Evolutionary conservation across 1,140 invertebrate genomes (phyloP), one percentile per base, ranked within the genome.

Genomic region (Meloidogyne hapla): DNA sequence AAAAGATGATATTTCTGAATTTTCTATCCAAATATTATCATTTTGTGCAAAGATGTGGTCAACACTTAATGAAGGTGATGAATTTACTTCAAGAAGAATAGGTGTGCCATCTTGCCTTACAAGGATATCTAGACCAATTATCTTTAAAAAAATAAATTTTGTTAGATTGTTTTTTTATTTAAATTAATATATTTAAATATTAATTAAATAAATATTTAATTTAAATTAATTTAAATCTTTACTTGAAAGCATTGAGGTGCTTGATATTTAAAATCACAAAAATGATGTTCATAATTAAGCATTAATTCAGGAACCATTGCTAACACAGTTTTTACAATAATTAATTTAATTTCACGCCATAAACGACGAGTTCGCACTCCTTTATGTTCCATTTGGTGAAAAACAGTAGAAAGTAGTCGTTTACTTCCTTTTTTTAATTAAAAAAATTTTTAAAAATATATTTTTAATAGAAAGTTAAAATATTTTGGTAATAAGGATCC

Each of bases 281-380:
- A 88, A 23, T 88, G 78, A 25, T 88, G 84, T 61, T 88, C 85
- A 74, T 87, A 87, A 65, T 88, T 85, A 21, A 80, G 69, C 83
- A 89, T 89, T 38, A 90, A 83, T 74, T 90, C 89, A 12, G 89
- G 89, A 1, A 88, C 77, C 76, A 90, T 88, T 10, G 89, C 88
- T 10, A 90, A 80, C n/a, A 90, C 80, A 1, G 89, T 90, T 78
- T 89, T 90, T 28, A 88, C 86, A n/a, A 90, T 83, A 68, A 90
- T 85, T 56, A 83, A 79, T 77, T 89, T 89, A 62, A 90, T 89
- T 21, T 87, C 83, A 40, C 83, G 79, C 88, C 88, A 89, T 0
- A 90, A 66, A 42, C 71, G 68, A 25, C 85, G 83, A 8, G 85
- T 85, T 76, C 88, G 85, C 26, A 88, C 72, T 2, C 89, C 89